A percentile compares a stretch with the other conserved stretches of the same genome.
phyloP scores from a whole-genome alignment of 2,888 invertebrate species.

The Hemaris fuciformis region DNA sequence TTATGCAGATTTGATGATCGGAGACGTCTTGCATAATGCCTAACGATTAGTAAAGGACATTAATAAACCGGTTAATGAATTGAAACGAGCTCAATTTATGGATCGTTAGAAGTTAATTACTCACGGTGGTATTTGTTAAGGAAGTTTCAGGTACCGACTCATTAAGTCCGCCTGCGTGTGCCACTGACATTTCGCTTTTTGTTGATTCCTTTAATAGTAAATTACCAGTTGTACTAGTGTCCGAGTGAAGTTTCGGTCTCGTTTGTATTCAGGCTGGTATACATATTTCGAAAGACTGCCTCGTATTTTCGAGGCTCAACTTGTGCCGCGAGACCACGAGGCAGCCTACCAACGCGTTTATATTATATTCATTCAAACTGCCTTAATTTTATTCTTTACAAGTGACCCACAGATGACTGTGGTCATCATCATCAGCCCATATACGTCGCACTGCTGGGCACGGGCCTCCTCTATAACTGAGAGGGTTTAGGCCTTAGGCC shows the following conservation, averaged over 20 bases:
- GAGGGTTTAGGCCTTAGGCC: too few relatives aligned
- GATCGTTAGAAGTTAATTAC: constrained; percentile 64
- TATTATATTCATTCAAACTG: too few relatives aligned
- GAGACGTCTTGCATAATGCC: constrained; percentile 15
- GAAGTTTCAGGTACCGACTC: constrained; percentile 36
- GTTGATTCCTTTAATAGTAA: constrained; percentile 20
- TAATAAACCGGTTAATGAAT: constrained; percentile 42
- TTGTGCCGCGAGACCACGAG: too few relatives aligned
- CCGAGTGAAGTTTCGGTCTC: not conserved
- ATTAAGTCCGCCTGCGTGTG: constrained; percentile 24
- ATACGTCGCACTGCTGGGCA: too few relatives aligned
- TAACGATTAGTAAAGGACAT: constrained; percentile 13
- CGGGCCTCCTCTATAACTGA: too few relatives aligned
- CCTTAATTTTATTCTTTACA: too few relatives aligned
- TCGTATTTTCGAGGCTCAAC: too few relatives aligned
- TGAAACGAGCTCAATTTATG: constrained; percentile 52
- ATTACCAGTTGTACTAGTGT: not conserved
- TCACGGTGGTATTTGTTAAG: constrained; percentile 44
- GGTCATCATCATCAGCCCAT: too few relatives aligned
- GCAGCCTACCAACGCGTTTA: too few relatives aligned
- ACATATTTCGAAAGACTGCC: too few relatives aligned
- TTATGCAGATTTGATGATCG: not conserved
- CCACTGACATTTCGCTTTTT: constrained; percentile 24
- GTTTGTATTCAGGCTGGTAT: too few relatives aligned
- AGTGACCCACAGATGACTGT: too few relatives aligned